Percentiles rank a stretch among this genome's conserved stretches.
Conservation (phyloP, 1,140 invertebrate species). For the Drosophila pallidifrons region DNA sequence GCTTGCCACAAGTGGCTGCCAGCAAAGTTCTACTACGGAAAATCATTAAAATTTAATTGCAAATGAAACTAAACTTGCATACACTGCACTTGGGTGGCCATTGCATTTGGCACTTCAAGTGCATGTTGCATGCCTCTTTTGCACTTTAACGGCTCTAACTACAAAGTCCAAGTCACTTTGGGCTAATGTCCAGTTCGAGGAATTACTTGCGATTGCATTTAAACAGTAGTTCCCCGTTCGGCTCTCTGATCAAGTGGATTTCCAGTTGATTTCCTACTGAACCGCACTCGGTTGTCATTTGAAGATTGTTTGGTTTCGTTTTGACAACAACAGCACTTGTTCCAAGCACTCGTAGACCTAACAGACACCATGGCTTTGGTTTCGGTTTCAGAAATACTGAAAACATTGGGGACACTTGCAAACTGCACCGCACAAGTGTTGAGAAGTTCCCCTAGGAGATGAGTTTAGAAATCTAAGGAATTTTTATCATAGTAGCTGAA, state of each 20-base stretch:
- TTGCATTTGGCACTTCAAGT: conserved; percentile 7
- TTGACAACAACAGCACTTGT: conserved; percentile 47
- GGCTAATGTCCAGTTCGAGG: conserved; percentile 56
- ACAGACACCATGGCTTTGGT: not conserved
- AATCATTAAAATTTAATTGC: not conserved
- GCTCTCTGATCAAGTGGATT: conserved; percentile 57
- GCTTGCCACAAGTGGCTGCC: not conserved
- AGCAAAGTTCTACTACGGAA: not conserved
- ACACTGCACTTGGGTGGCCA: conserved; percentile 23
- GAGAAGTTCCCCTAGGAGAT: not conserved
- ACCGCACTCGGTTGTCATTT: conserved; percentile 27
- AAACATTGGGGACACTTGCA: conserved; percentile 26
- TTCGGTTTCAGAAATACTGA: conserved; percentile 39
- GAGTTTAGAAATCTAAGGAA: not conserved
- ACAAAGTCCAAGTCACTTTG: conserved; percentile 28
- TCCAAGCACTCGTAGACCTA: not conserved
- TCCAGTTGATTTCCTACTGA: conserved; percentile 57
- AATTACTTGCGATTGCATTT: conserved; percentile 33
- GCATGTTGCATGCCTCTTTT: conserved; percentile 37
- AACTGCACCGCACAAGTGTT: not conserved
- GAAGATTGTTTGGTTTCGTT: conserved; percentile 67
- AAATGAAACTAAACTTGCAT: not conserved
- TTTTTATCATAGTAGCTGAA: not conserved
- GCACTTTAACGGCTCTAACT: conserved; percentile 52
- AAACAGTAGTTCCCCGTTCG: conserved; percentile 64